Evolutionary conservation across 1,140 invertebrate species (phyloP), one percentile per base, ranked within the genome.

Genomic region (Cotesia typhae): DNA sequence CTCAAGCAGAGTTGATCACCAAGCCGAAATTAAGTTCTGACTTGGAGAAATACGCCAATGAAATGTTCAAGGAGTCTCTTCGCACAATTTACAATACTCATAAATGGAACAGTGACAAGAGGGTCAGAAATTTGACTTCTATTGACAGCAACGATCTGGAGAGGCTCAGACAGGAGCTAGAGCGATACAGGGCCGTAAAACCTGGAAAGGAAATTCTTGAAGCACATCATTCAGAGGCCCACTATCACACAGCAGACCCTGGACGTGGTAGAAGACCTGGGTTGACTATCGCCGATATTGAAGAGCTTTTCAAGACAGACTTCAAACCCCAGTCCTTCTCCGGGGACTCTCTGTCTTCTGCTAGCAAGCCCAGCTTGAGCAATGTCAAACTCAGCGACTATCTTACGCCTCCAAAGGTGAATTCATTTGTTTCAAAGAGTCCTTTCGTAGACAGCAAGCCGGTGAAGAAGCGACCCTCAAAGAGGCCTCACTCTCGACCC

Each of bases 61-160:
- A 87, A 60, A 86, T 87, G 84, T 80, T 87, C 53, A 86, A 83
- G 37, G 85, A 87, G 71, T 87, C 86, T 0, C 53, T 87, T 28
- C 83, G 80, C 69, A 86, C 86, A 0, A 87, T 86, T 36, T 86
- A 87, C 55, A 86, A 83, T 37, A 81, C 85, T 0, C 85, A 87
- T 5, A 87, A 87, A 36, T 87, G 85, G 85, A 87, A 87, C 60
- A 85, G 81, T 12, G 85, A 87, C 67, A 70, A 79, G 4, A 82
- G 73, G 55, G 60, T 73, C 0, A 59, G 61, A 9, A 80, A 76
- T 64, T 75, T 79, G 1, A 83, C 77, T 38, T 37, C 76, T 0
- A 57, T 73, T 0, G 84, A 86, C 37, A 53, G 69, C 9, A 81
- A 71, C 0, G 82, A 85, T 4, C 47, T 83, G 1, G 76, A 76